Conservation (phyloP, 2,797 vertebrate genomes). For the Gallirallus australis region DNA sequence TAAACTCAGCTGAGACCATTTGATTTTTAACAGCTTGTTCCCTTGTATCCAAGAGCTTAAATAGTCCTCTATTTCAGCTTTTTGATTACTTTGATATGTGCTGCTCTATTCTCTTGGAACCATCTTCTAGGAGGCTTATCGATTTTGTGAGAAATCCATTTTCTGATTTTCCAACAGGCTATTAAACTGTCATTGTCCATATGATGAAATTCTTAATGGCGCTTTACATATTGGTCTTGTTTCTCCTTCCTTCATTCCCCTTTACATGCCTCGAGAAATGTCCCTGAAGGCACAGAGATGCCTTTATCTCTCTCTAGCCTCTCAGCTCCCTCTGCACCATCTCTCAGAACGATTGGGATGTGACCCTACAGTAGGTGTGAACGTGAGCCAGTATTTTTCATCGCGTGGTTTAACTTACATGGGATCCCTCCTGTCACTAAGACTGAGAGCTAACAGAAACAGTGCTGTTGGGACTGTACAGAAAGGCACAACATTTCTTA, state of each 20-base stretch:
- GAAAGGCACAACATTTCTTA: not conserved
- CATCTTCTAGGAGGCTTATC: conserved; percentile 19
- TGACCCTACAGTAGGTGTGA: not conserved
- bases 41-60: conserved; percentile 17
- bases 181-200: conserved; percentile 45
- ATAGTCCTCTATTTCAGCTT: conserved; percentile 36
- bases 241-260: conserved; percentile 9
- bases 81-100: conserved; percentile 23
- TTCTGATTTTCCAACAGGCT: conserved; percentile 42
- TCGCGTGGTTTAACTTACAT: rapidly evolving
- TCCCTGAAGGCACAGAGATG: not conserved
- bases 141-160: conserved; percentile 58
- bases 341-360: not conserved
- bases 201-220: not conserved
- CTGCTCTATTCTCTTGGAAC: not conserved
- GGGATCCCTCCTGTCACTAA: not conserved
- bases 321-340: not conserved
- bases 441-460: not conserved
- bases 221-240: not conserved
- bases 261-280: not conserved
- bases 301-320: not conserved
- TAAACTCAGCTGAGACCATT: conserved; percentile 11
- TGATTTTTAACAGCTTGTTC: conserved; percentile 34
- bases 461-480: not conserved
- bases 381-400: not conserved